Evolutionary conservation across 1,140 invertebrate genomes (phyloP), one percentile per base, ranked within the genome.

Genomic region (Eufriesea mexicana): DNA sequence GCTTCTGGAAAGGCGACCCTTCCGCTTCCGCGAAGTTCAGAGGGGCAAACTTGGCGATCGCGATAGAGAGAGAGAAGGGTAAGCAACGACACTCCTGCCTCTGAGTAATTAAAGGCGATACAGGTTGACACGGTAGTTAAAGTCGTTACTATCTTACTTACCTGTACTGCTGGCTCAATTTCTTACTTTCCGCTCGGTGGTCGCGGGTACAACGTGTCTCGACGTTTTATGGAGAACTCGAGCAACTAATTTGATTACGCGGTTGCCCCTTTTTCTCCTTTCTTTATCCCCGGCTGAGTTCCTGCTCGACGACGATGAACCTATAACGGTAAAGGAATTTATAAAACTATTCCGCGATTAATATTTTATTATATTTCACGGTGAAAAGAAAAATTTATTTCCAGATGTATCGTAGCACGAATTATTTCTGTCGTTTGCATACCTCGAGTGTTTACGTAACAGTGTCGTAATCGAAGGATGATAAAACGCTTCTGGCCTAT

Each of bases 91-190:
- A 10, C n/a, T 25, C 42, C 47, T 23, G 35, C 35, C 66, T 67
- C 66, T 42, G 67, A n/a, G 67, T 47, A 68, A 68, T 68, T 68
- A 68, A 49, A 49, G 12, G 12, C n/a, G 42, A 68, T 68, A 68
- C 20, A 87, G 77, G 70, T 80, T 85, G 84, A 77, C 72, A n/a
- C 73, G 81, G 68, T 84, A 84, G 86, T 86, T 86, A 87, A 87
- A 71, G n/a, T 68, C 23, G 67, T 68, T 86, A 79, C 71, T 28
- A 45, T 55, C 75, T 86, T 80, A 80, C 76, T 87, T 78, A 86
- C 72, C 67, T 61, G 45, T 59, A 12, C 64, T 62, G 47, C 45
- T 54, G 77, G 47, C 62, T 83, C 84, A 66, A 67, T 86, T 87
- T 79, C 86, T 83, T 83, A 75, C 75, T 83, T 76, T 67, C 49